These are phyloP conservation scores for Parapsyche elsis DNA, from an alignment of 1,140 invertebrate species.

Conservation along the genomic window DNA sequence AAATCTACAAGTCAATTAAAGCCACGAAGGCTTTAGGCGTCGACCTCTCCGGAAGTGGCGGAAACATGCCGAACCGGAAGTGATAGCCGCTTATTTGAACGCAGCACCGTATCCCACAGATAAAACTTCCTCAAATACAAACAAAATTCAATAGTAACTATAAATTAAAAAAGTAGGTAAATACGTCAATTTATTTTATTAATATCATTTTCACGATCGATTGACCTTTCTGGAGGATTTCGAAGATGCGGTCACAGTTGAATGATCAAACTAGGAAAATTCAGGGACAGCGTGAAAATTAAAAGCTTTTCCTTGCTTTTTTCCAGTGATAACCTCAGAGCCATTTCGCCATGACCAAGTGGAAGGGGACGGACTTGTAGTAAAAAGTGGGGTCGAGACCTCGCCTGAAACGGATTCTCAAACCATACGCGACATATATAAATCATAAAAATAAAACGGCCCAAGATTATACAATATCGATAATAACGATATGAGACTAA, in stretches of 20 bases:
- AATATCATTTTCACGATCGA: too few relatives aligned
- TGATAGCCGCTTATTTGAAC: slow-evolving; percentile 37
- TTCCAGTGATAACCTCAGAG: slow-evolving; percentile 42
- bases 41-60: not conserved
- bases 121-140: slow-evolving; percentile 18
- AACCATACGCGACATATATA: slow-evolving; percentile 9
- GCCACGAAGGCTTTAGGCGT: slow-evolving; percentile 39
- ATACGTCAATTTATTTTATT: too few relatives aligned
- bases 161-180: too few relatives aligned
- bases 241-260: slow-evolving; percentile 31
- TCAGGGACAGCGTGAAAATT: slow-evolving; percentile 52
- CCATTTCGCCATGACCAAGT: slow-evolving; percentile 30
- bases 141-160: not conserved
- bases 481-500: not conserved
- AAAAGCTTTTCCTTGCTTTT: slow-evolving; percentile 57
- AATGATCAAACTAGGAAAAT: not conserved
- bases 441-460: not conserved
- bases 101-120: slow-evolving; percentile 17
- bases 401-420: slow-evolving; percentile 17
- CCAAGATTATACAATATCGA: not conserved
- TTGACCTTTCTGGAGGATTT: too few relatives aligned
- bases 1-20: slow-evolving; percentile 54
- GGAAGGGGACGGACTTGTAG: slow-evolving; percentile 41
- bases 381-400: slow-evolving; percentile 50
- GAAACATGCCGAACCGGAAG: slow-evolving; percentile 12